Evolutionary conservation across 2,888 invertebrate species (phyloP), one percentile per base, ranked within the genome.

Genomic region (Nomada fabriciana): DNA sequence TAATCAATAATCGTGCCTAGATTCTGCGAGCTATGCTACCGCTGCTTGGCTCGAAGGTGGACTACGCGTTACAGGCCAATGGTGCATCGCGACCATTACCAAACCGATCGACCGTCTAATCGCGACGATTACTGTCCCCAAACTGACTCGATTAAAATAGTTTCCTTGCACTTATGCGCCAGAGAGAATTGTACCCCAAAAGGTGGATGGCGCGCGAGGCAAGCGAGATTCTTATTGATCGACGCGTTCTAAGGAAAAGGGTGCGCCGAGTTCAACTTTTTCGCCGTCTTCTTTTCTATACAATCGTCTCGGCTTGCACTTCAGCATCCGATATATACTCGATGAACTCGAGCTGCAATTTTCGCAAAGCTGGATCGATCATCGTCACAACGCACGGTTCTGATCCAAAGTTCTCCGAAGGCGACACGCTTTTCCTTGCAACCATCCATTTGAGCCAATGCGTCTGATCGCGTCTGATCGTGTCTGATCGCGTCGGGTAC

Each of bases 81-180:
- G 60, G 64, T 61, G 53, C 69, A 64, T 65, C 60, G 64, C 69
- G 47, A 53, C 78, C 72, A 87, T 82, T 74, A 70, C 61, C 65
- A 61, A 53, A 55, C 55, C 55, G 73, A 67, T 83, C 73, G 64
- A 64, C 50, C 77, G 43, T 81, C 76, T 74, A 86, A 81, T 82
- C 70, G 63, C 42, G 43, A 52, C 55, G 47, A 23, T 67, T 36
- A 7, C 36, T 36, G 7, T 36, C 7, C 36, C 7, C 36, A 36
- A 36, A 36, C 9, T 36, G 36, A 7, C 36, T 36, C 36, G 36
- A 36, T 36, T 5, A 36, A 36, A 36, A 36, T 36, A 36, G 36
- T 36, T 36, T 36, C 7, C 36, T 36, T 5, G 36, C 36, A 36
- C 36, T 36, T 36, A 7, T 36, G 36, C 36, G 36, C 36, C 36